Base-by-base conservation (phyloP, 2,888 invertebrate species). In the Enchytraeus crypticus region DNA sequence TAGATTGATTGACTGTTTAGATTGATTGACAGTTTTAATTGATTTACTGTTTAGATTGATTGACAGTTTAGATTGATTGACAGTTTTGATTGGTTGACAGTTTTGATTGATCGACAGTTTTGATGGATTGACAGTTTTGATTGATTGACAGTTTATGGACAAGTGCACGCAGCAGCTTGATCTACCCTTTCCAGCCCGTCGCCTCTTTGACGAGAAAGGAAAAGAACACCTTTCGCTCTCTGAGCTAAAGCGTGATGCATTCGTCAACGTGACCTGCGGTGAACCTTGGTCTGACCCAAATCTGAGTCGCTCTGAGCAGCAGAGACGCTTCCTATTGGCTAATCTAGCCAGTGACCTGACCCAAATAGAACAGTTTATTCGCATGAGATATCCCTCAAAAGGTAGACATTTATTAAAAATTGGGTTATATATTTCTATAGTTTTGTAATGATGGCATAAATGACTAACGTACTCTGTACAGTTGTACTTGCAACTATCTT, bases 61-160 rank as follows among this genome's bases (percentile, higher is more conserved):
- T n/a, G n/a, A n/a, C n/a, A n/a, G n/a, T n/a, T n/a, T n/a, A n/a
- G n/a, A n/a, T n/a, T n/a, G n/a, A n/a, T n/a, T n/a, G n/a, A n/a
- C n/a, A n/a, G n/a, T n/a, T n/a, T n/a, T n/a, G n/a, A n/a, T n/a
- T n/a, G n/a, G n/a, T n/a, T n/a, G n/a, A n/a, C n/a, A n/a, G n/a
- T n/a, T n/a, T n/a, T n/a, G n/a, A n/a, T n/a, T n/a, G n/a, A n/a
- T n/a, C n/a, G n/a, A n/a, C n/a, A n/a, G n/a, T n/a, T n/a, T n/a
- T n/a, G n/a, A n/a, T n/a, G n/a, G n/a, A n/a, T n/a, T n/a, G n/a
- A n/a, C n/a, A n/a, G n/a, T n/a, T n/a, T n/a, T n/a, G n/a, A n/a
- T n/a, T n/a, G n/a, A n/a, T n/a, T 68, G 70, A 45, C 69, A 79
- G 77, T 79, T 79, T 65, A 66, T 79, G 34, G 77, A 77, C 60